Conservation (phyloP, 1,140 invertebrate species). For the Euwallacea fornicatus region DNA sequence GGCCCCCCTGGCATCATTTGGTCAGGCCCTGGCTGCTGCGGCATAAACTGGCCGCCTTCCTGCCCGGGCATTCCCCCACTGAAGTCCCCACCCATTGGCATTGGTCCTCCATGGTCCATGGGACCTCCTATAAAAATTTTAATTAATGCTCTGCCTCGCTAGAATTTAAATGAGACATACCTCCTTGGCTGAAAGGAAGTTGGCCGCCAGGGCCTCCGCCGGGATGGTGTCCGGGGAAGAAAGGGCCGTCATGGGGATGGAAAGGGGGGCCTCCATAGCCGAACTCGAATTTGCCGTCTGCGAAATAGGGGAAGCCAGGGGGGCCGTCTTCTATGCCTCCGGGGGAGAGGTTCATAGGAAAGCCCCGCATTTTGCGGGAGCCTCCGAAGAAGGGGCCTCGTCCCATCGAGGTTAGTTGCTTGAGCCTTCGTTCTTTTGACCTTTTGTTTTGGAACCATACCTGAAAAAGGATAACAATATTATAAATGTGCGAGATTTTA, state of each 20-base stretch:
- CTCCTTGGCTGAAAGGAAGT: slow-evolving; percentile 73
- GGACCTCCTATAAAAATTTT: slow-evolving; percentile 58
- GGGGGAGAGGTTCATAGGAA: slow-evolving; percentile 86
- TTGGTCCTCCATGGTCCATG: slow-evolving; percentile 68
- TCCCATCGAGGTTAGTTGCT: slow-evolving; percentile 91
- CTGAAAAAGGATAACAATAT: slow-evolving; percentile 61
- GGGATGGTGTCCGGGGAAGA: slow-evolving; percentile 78
- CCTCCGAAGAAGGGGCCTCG: slow-evolving; percentile 86
- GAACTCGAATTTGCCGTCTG: slow-evolving; percentile 87
- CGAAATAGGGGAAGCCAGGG: slow-evolving; percentile 83
- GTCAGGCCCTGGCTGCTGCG: slow-evolving; percentile 60
- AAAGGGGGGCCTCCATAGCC: slow-evolving; percentile 80
- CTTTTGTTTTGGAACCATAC: slow-evolving; percentile 99
- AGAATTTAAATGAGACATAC: slow-evolving; percentile 46
- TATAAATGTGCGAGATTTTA: no score
- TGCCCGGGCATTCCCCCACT: slow-evolving; percentile 58
- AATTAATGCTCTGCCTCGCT: not conserved
- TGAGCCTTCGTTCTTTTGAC: slow-evolving; percentile 93
- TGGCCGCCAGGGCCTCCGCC: slow-evolving; percentile 73
- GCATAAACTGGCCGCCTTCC: slow-evolving; percentile 64
- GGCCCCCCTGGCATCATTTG: slow-evolving; percentile 49
- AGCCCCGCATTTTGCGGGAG: slow-evolving; percentile 86
- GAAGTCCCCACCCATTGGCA: slow-evolving; percentile 67
- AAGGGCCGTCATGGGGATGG: slow-evolving; percentile 81
- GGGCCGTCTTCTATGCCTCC: slow-evolving; percentile 78